Conservation (phyloP, 2,888 invertebrate species). For the Stenichneumon culpator region DNA sequence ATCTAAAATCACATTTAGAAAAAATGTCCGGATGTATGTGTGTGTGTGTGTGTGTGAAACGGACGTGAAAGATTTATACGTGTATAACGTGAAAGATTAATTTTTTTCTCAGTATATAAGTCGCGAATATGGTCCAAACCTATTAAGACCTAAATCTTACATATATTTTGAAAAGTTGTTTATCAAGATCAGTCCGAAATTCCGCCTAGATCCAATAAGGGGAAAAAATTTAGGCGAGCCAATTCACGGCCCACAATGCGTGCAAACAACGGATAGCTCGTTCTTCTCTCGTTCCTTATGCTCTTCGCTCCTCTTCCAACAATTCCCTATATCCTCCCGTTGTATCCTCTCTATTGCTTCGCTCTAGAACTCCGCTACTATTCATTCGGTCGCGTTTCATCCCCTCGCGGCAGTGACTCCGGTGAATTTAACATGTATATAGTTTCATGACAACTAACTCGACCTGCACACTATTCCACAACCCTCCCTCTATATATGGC, state of each 20-base stretch:
- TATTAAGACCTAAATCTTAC: neutral
- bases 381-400: constrained; percentile 27
- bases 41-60: no score
- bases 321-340: constrained; percentile 19
- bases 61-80: no score
- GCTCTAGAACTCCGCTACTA: constrained; percentile 46
- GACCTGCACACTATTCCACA: constrained; percentile 42
- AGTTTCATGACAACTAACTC: constrained; percentile 48
- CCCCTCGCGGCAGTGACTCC: constrained; percentile 14
- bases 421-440: constrained; percentile 38
- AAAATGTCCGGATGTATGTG: no score
- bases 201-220: constrained; percentile 67
- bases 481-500: neutral
- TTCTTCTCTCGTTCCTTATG: constrained; percentile 41
- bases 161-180: neutral
- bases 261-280: constrained; percentile 30
- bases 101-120: no score
- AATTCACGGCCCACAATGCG: constrained; percentile 2
- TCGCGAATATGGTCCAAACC: no score
- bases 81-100: no score
- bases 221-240: constrained; percentile 62
- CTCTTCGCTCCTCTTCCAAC: constrained; percentile 36
- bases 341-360: constrained; percentile 30
- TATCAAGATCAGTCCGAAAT: neutral
- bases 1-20: no score